These are phyloP conservation scores for Ceratothoa steindachneri DNA, from an alignment of 2,888 invertebrate species.

Conservation along the genomic window DNA sequence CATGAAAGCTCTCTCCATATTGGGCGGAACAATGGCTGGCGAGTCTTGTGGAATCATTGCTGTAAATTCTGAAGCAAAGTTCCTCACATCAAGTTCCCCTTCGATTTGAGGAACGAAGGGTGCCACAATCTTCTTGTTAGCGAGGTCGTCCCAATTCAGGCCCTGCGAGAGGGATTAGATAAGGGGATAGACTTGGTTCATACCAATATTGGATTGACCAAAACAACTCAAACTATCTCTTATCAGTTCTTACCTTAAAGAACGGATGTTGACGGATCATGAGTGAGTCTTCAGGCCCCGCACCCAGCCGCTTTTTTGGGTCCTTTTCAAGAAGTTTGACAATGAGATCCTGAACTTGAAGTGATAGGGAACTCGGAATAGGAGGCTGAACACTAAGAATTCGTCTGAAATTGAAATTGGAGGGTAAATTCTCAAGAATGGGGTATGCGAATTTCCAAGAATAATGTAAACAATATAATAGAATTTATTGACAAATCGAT, in stretches of 20 bases:
- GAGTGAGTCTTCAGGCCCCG: conserved; percentile 74
- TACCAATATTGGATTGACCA: conserved; percentile 62
- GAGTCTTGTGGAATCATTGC: conserved; percentile 85
- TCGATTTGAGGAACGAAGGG: conserved; percentile 85
- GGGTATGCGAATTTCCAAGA: no score
- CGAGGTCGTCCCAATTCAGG: conserved; percentile 77
- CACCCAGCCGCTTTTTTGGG: conserved; percentile 79
- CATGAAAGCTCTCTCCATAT: conserved; percentile 83
- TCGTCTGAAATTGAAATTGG: conserved; percentile 58
- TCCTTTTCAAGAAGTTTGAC: conserved; percentile 80
- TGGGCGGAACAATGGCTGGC: conserved; percentile 79
- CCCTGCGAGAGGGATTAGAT: conserved; percentile 51
- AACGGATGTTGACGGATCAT: conserved; percentile 88
- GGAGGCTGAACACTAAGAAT: conserved; percentile 85
- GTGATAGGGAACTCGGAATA: conserved; percentile 75
- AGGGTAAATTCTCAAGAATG: no score
- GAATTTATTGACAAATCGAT: no score
- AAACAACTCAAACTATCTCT: no score
- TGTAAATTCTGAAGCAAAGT: conserved; percentile 96
- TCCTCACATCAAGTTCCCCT: conserved; percentile 84
- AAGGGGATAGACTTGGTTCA: conserved; percentile 58
- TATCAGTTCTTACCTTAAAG: conserved; percentile 74
- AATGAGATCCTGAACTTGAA: conserved; percentile 72
- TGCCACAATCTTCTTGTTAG: conserved; percentile 71
- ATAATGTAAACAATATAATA: no score